Percentiles rank a stretch among this genome's conserved stretches.
phyloP scores from a whole-genome alignment of 1,140 invertebrate species.

The Drosophila baimaii region DNA sequence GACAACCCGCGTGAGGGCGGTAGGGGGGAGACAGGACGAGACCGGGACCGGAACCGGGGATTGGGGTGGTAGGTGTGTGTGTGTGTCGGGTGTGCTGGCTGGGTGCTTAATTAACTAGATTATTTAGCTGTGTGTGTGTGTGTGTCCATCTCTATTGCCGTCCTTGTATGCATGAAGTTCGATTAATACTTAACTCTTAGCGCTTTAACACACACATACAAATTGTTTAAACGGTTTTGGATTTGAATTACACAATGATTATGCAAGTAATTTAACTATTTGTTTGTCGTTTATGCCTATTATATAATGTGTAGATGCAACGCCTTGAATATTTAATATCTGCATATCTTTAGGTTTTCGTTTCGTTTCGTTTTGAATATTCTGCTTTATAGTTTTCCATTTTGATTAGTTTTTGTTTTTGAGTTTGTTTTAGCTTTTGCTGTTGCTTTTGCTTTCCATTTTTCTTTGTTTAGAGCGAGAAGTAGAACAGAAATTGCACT shows the following conservation, averaged over 20 bases:
- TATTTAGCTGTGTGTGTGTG: slow-evolving; percentile 66
- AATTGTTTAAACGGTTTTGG: slow-evolving; percentile 67
- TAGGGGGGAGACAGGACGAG: no score
- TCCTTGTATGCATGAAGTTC: slow-evolving; percentile 59
- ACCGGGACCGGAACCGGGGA: no score
- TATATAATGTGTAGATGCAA: slow-evolving; percentile 67
- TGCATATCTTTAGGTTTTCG: slow-evolving; percentile 58
- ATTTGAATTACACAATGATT: slow-evolving; percentile 57
- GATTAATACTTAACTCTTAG: slow-evolving; percentile 79
- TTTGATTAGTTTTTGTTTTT: slow-evolving; percentile 68
- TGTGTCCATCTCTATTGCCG: slow-evolving; percentile 49
- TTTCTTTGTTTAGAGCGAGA: slow-evolving; percentile 75
- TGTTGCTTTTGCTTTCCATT: slow-evolving; percentile 50
- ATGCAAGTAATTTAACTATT: slow-evolving; percentile 74
- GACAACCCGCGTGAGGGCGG: no score
- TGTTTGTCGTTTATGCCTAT: slow-evolving; percentile 50
- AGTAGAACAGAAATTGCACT: slow-evolving; percentile 78
- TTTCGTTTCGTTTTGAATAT: slow-evolving; percentile 59
- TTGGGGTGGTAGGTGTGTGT: slow-evolving; percentile 20
- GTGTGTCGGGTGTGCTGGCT: slow-evolving; percentile 16
- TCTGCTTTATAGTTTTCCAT: slow-evolving; percentile 52
- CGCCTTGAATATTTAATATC: slow-evolving; percentile 72
- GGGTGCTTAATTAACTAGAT: slow-evolving; percentile 66
- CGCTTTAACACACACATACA: slow-evolving; percentile 73
- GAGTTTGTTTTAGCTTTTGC: slow-evolving; percentile 49